A percentile compares a stretch with the other conserved stretches of the same genome.
Conservation (phyloP, 2,888 invertebrate species). For the Pristionchus japonicus region DNA sequence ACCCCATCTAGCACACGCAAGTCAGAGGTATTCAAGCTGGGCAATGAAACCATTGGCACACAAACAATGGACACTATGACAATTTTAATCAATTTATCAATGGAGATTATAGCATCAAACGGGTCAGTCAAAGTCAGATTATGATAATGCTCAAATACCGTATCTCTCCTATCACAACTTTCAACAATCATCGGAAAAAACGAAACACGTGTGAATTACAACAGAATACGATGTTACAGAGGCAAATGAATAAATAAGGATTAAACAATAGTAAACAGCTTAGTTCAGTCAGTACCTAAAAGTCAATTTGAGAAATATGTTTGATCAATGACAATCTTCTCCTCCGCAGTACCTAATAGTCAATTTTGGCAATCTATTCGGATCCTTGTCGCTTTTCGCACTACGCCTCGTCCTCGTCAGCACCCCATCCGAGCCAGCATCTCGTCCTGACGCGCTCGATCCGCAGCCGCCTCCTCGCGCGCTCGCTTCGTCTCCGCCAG, state of each 20-base stretch:
- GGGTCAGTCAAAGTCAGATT: conserved; percentile 4
- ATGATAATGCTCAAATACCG: not conserved
- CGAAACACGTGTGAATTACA: not conserved
- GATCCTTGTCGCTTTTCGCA: not conserved
- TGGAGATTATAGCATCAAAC: not conserved
- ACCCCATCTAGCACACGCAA: not conserved
- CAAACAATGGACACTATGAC: not conserved
- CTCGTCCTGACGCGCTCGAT: conserved; percentile 4
- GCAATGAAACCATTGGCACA: not conserved
- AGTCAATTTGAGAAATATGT: too few relatives aligned
- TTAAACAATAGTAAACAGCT: not conserved
- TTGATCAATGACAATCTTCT: too few relatives aligned
- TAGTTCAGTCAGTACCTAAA: not conserved
- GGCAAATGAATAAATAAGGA: not conserved
- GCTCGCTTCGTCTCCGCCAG: not conserved
- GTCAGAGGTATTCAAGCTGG: not conserved
- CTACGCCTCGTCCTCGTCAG: not conserved
- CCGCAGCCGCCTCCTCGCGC: conserved; percentile 3
- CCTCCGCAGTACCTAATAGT: too few relatives aligned
- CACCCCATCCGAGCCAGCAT: conserved; percentile 1
- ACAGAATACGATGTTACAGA: conserved; percentile 2
- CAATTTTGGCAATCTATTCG: not conserved
- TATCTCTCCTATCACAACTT: not conserved
- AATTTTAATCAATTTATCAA: not conserved
- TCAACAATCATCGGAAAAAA: not conserved